These are phyloP conservation scores for Rhabdornis inornatus DNA, from an alignment of 2,113 vertebrate genomes.

Conservation along the genomic window DNA sequence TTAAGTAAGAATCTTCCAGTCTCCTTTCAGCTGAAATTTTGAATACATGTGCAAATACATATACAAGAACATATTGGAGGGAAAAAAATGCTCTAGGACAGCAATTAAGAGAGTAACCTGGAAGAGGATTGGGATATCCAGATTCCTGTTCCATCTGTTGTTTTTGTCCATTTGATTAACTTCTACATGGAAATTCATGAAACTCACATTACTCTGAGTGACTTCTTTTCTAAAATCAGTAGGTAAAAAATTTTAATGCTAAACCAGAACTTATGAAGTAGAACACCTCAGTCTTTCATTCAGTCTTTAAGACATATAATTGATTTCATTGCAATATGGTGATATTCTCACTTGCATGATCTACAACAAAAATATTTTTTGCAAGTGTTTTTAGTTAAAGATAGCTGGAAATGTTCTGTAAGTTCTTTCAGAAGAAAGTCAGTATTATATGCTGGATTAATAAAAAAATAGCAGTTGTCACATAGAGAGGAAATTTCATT, in stretches of 20 bases:
- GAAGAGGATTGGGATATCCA: neutral
- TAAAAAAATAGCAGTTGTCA: neutral
- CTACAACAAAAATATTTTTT: constrained; percentile 55
- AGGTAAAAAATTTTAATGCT: neutral
- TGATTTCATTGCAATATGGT: constrained; percentile 60
- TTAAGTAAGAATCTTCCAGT: neutral
- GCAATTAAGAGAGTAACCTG: constrained; percentile 23
- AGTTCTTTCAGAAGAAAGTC: constrained; percentile 33
- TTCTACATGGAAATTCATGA: neutral
- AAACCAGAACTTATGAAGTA: constrained; percentile 2
- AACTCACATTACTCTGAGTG: neutral
- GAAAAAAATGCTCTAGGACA: neutral
- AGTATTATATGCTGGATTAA: neutral
- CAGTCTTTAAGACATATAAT: constrained; percentile 34
- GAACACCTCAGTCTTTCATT: constrained; percentile 37
- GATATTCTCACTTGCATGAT: constrained; percentile 61
- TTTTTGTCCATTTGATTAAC: constrained; percentile 23
- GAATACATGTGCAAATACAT: neutral
- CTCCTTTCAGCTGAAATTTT: neutral
- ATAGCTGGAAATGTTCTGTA: constrained; percentile 37
- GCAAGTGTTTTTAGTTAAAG: constrained; percentile 20
- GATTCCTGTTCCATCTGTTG: constrained; percentile 17
- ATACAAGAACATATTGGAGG: neutral
- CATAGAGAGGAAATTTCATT: neutral
- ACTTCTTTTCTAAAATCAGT: constrained; percentile 6